Evolutionary conservation across 2,888 invertebrate genomes (phyloP), one percentile per base, ranked within the genome.

Genomic region (Zelleria hepariella): DNA sequence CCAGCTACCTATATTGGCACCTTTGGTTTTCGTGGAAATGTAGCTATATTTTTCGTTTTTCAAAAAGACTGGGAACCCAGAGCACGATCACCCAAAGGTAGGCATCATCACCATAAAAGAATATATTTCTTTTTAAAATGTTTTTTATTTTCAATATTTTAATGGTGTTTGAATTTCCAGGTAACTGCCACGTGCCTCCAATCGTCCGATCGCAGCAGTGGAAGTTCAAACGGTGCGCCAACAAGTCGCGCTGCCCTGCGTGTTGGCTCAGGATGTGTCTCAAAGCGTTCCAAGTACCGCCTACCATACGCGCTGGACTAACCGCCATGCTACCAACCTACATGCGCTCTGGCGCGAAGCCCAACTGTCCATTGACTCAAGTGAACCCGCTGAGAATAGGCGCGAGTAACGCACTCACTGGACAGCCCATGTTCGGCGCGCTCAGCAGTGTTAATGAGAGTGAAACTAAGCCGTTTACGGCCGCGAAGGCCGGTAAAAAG

Each of bases 191-290:
- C 70, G 93, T 95, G 54, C 92, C 93, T 57, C 93, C 94, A 49
- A 91, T 93, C 62, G 91, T 92, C 2, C 90, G 94, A 66, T 93
- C 92, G 65, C 93, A 93, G 69, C 91, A 93, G 68, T 93, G 93
- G 92, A 92, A 93, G 70, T 78, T 92, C 66, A 86, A 91, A 61
- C 84, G 90, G 65, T 93, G 93, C 75, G 91, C 93, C 27, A 93
- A 93, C 73, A 93, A 93, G 73, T 91, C 93, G 49, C 89, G 95
- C 47, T 97, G 96, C 80, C 92, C 94, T 58, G 95, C 95, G 18
- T 97, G 96, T 78, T 96, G 96, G 95, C 89, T 96, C 10, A 94
- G 94, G 80, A 92, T 95, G 90, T 96, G 96, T 76, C 84, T 96
- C 53, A 92, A 93, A 70, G 92, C 93, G 62, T 95, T 95, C 78